These are phyloP conservation scores for Cebidichthys violaceus DNA, from an alignment of 2,113 vertebrate species.

Conservation along the genomic window DNA sequence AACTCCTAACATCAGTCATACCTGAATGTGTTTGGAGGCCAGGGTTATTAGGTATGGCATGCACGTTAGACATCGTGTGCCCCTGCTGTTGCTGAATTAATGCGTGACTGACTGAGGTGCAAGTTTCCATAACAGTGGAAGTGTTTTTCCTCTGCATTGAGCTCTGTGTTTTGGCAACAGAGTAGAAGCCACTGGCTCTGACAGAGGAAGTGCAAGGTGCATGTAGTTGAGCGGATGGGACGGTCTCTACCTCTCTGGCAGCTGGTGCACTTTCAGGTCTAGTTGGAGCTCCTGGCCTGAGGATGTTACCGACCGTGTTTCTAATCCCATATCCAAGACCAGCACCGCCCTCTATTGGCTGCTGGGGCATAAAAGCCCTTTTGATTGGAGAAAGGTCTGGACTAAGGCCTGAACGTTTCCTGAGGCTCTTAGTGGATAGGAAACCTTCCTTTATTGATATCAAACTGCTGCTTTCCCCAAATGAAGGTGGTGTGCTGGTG, in stretches of 20 bases:
- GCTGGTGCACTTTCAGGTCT: conserved; percentile 85
- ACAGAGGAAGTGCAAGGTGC: conserved; percentile 79
- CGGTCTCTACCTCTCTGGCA: conserved; percentile 79
- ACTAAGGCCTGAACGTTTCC: conserved; percentile 89
- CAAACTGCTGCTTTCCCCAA: conserved; percentile 75
- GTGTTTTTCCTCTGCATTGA: conserved; percentile 88
- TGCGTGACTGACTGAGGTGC: conserved; percentile 84
- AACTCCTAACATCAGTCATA: conserved; percentile 83
- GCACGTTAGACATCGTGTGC: conserved; percentile 83
- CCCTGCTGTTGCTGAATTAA: conserved; percentile 87
- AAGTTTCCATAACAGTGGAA: conserved; percentile 85
- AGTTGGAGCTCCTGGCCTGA: conserved; percentile 76
- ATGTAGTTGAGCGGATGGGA: conserved; percentile 68
- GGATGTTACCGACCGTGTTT: conserved; percentile 76
- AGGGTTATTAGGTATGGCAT: conserved; percentile 78
- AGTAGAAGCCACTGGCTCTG: conserved; percentile 81
- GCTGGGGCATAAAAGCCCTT: conserved; percentile 89
- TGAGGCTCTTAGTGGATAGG: conserved; percentile 87
- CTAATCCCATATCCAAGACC: conserved; percentile 69
- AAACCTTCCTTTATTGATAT: conserved; percentile 83
- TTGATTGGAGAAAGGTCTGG: conserved; percentile 91
- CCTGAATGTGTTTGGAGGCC: conserved; percentile 79
- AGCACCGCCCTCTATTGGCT: conserved; percentile 75
- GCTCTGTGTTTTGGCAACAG: conserved; percentile 83
- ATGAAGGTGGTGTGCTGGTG: conserved; percentile 83